Evolutionary conservation across 1,140 invertebrate genomes (phyloP), one percentile per base, ranked within the genome.

Genomic region (Zaprionus africanus): DNA sequence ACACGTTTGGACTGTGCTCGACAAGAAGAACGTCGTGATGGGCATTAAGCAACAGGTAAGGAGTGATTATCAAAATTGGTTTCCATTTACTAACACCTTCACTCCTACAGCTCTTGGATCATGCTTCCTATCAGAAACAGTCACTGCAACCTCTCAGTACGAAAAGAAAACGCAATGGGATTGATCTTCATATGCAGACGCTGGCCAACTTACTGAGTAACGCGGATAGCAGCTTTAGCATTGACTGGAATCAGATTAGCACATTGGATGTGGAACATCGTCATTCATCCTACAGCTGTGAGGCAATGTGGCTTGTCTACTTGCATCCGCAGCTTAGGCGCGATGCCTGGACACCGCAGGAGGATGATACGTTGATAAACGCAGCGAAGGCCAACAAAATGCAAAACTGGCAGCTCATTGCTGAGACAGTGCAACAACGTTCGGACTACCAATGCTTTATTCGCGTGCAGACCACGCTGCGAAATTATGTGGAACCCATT

Each of bases 401-500:
- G 73, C 94, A 96, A 82, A 93, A 96, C 80, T 97, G 96, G 96
- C 94, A 95, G 54, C 49, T 63, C 1, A 96, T 96, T 76, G 95
- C 95, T 0, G 57, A 90, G 46, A 82, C 93, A 78, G 76, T 96
- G 13, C 86, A 90, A 1, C 93, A 93, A 3, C 93, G 96, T 36
- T 94, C 94, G 17, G 95, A 94, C 9, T 96, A 95, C 82, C 95
- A 96, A 76, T 95, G 95, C 79, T 96, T 95, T 87, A 93, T 96
- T 4, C 94, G 95, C 76, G 95, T 94, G 80, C 94, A 94, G 22
- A 94, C 94, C 1, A 93, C 93, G 91, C 94, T 84, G 41, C 82
- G 68, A 51, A 61, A 51, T 43, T 78, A 83, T 65, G 22, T 92
- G 91, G 69, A 91, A 78, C 70, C 83, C 90, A 68, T 87, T 76